Conservation (phyloP, 2,797 vertebrate genomes). For the Gambusia yucatana region DNA sequence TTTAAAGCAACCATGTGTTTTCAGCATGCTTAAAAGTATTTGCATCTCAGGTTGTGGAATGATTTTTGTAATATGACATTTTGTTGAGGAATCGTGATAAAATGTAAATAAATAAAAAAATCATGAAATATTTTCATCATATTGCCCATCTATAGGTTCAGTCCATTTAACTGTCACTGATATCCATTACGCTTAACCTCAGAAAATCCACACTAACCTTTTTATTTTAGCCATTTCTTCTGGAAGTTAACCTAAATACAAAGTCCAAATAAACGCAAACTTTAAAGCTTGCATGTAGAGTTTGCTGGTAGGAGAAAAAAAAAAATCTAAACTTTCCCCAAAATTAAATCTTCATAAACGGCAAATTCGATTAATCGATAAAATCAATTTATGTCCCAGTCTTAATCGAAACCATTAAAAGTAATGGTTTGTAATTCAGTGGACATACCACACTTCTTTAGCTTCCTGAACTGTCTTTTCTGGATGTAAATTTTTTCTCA, state of each 20-base stretch:
- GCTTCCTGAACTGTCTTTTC: slow-evolving; percentile 8
- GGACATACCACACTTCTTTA: slow-evolving; percentile 1
- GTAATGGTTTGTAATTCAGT: not conserved
- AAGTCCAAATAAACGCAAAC: too few relatives aligned
- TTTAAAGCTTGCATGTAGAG: too few relatives aligned
- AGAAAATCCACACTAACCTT: too few relatives aligned
- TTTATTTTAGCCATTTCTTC: too few relatives aligned
- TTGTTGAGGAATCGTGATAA: not conserved
- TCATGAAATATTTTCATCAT: not conserved
- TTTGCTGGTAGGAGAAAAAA: too few relatives aligned
- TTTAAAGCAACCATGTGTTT: too few relatives aligned
- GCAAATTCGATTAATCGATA: not conserved
- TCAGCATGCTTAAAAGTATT: too few relatives aligned
- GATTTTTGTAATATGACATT: too few relatives aligned
- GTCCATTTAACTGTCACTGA: not conserved
- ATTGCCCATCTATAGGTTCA: not conserved
- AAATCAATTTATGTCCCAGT: not conserved
- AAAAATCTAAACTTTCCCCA: not conserved
- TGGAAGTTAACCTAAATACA: too few relatives aligned
- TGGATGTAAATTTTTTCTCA: slow-evolving; percentile 3
- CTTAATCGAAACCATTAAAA: not conserved
- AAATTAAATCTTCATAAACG: not conserved
- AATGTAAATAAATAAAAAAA: not conserved
- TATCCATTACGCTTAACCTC: not conserved
- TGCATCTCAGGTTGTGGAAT: too few relatives aligned